Evolutionary conservation across 2,113 vertebrate genomes (phyloP).

Genomic region (Neogobius melanostomus): DNA sequence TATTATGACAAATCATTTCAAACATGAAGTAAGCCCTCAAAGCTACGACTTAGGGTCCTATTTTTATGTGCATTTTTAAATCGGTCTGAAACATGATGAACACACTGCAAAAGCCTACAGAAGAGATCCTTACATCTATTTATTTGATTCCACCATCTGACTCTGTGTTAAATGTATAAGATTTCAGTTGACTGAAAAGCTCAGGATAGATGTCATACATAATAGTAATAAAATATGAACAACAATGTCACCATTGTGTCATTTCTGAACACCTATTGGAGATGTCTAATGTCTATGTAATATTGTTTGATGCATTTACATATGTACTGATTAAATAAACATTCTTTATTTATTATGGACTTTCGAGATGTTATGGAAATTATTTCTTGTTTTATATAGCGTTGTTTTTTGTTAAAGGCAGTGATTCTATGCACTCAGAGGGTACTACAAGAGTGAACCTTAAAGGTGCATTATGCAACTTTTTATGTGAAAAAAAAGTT

Average conservation of each 20-base stretch:
- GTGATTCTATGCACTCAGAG: too few relatives aligned
- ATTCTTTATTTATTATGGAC: background rate
- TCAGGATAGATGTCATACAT: conserved; percentile 75
- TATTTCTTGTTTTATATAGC: conserved; percentile 21
- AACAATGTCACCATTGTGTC: conserved; percentile 38
- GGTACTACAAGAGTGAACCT: too few relatives aligned
- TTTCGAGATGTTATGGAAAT: conserved; percentile 21
- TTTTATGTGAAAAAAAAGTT: too few relatives aligned
- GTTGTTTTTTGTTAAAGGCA: too few relatives aligned
- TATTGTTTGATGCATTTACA: conserved; percentile 23
- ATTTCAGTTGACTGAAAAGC: conserved; percentile 67
- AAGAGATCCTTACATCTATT: conserved; percentile 20
- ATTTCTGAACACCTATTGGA: conserved; percentile 42
- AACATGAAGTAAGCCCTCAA: conserved; percentile 56
- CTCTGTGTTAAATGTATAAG: conserved; percentile 31
- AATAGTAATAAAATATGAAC: conserved; percentile 19
- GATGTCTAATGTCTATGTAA: conserved; percentile 31
- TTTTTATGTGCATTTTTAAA: conserved; percentile 75
- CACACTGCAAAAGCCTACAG: conserved; percentile 57
- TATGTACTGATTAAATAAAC: conserved; percentile 17
- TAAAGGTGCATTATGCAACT: too few relatives aligned
- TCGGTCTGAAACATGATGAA: conserved; percentile 62
- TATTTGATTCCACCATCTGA: conserved; percentile 28
- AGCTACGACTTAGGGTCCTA: conserved; percentile 68
- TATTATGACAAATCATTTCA: conserved; percentile 72